A percentile compares a stretch with the other conserved stretches of the same genome.
Conservation (phyloP, 2,797 vertebrate genomes). For the Thalassophryne amazonica region DNA sequence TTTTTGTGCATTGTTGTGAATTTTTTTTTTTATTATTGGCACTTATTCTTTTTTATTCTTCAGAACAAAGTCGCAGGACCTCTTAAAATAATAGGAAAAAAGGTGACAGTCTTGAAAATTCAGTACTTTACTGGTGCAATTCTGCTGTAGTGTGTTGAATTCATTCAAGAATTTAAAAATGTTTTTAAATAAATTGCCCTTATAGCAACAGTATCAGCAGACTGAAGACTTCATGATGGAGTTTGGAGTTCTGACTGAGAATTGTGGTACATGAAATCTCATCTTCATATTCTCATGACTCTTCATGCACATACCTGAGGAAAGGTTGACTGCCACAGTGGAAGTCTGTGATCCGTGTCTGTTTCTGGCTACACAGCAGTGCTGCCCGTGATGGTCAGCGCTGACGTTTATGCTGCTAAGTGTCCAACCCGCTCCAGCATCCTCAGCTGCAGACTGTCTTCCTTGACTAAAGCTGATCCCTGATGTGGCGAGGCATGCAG, state of each 20-base stretch:
- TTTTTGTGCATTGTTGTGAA: no score
- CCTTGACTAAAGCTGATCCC: constrained; percentile 36
- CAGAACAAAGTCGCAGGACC: no score
- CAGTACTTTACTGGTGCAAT: no score
- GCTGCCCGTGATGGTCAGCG: neutral
- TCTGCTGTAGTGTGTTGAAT: no score
- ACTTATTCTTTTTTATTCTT: no score
- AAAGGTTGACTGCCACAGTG: neutral
- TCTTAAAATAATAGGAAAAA: no score
- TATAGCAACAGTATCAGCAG: no score
- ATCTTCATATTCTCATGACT: neutral
- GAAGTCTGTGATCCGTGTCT: constrained; percentile 45
- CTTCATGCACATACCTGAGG: constrained; percentile 24
- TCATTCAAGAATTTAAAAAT: no score
- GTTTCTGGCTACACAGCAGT: constrained; percentile 65
- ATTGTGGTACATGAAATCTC: neutral
- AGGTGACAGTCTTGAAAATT: no score
- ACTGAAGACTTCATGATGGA: no score
- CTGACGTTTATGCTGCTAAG: constrained; percentile 25
- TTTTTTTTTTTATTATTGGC: no score
- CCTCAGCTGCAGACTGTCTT: neutral
- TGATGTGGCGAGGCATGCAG: constrained; percentile 28
- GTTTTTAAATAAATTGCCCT: no score
- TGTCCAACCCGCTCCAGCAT: neutral
- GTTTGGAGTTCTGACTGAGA: neutral